Percentiles rank a stretch among this genome's conserved stretches.
These are phyloP conservation scores for Myiotriccus ornatus DNA, from an alignment of 2,797 vertebrate genomes.

Conservation along the genomic window DNA sequence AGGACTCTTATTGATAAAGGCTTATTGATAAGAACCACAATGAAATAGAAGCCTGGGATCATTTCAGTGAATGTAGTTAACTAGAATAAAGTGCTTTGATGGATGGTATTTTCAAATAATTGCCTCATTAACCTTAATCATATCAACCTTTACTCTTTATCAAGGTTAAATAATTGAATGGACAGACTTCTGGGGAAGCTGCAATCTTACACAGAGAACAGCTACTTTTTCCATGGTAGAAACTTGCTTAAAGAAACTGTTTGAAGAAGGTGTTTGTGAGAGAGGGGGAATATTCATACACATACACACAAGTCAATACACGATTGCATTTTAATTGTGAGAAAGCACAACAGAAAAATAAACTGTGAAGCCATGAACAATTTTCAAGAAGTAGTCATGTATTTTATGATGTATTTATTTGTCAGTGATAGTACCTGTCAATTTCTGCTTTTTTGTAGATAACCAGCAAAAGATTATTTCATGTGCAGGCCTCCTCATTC, in stretches of 20 bases:
- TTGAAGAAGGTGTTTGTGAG: background rate
- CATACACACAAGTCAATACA: background rate
- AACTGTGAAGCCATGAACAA: background rate
- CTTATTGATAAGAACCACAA: conserved; percentile 59
- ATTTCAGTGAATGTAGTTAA: conserved; percentile 67
- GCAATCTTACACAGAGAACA: background rate
- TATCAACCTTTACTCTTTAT: conserved; percentile 54
- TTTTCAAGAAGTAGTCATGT: background rate
- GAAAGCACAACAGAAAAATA: background rate
- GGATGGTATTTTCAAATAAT: conserved; percentile 65
- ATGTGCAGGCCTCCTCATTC: background rate
- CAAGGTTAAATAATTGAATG: conserved; percentile 64
- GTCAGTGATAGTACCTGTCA: background rate
- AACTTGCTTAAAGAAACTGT: background rate
- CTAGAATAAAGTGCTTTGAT: conserved; percentile 55
- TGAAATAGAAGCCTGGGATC: conserved; percentile 27
- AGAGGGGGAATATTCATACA: background rate
- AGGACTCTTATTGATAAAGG: conserved; percentile 12
- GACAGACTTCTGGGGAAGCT: conserved; percentile 23
- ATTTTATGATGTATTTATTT: background rate
- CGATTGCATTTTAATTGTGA: background rate
- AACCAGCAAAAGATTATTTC: background rate
- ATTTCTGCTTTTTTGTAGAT: background rate
- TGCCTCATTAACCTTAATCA: conserved; percentile 67
- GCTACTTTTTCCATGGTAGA: background rate